Conservation (phyloP, 2,113 vertebrate species). For the Onychostoma macrolepis region DNA sequence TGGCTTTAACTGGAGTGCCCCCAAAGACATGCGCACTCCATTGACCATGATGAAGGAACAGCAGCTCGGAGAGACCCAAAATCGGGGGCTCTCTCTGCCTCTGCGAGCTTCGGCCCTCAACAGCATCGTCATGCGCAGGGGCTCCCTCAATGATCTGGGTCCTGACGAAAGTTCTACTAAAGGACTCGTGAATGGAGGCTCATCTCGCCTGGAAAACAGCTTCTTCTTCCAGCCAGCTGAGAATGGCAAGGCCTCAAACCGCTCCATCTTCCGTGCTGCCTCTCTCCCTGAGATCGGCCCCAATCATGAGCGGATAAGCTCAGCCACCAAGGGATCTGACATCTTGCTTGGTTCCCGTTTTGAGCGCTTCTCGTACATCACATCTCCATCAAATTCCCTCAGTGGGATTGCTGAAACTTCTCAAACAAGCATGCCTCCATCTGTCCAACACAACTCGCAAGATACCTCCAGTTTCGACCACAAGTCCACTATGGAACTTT, state of each 20-base stretch:
- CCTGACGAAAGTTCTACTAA: slow-evolving; percentile 62
- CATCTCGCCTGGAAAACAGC: slow-evolving; percentile 87
- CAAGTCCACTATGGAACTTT: slow-evolving; percentile 61
- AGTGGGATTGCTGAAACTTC: slow-evolving; percentile 38
- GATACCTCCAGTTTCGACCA: slow-evolving; percentile 6
- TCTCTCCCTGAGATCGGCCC: slow-evolving; percentile 65
- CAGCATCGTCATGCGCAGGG: slow-evolving; percentile 66
- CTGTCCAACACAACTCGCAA: background rate
- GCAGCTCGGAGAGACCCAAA: slow-evolving; percentile 15
- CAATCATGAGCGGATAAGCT: slow-evolving; percentile 33
- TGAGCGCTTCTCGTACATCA: slow-evolving; percentile 69
- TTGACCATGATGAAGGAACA: slow-evolving; percentile 73
- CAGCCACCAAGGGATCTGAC: background rate
- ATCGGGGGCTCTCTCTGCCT: slow-evolving; percentile 23
- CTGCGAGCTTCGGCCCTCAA: slow-evolving; percentile 35
- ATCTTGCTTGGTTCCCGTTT: slow-evolving; percentile 30
- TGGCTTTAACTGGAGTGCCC: slow-evolving; percentile 62
- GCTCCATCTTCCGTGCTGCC: slow-evolving; percentile 50
- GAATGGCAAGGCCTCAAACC: slow-evolving; percentile 42
- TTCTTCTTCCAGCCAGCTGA: slow-evolving; percentile 77
- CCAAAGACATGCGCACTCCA: slow-evolving; percentile 67
- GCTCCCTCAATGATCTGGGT: slow-evolving; percentile 58
- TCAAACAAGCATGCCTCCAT: slow-evolving; percentile 56
- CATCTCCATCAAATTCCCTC: slow-evolving; percentile 54
- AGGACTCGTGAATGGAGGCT: slow-evolving; percentile 64